Percentiles rank a stretch among this genome's conserved stretches.
These are phyloP conservation scores for Trinorchestia longiramus DNA, from an alignment of 1,140 invertebrate species.

Conservation along the genomic window DNA sequence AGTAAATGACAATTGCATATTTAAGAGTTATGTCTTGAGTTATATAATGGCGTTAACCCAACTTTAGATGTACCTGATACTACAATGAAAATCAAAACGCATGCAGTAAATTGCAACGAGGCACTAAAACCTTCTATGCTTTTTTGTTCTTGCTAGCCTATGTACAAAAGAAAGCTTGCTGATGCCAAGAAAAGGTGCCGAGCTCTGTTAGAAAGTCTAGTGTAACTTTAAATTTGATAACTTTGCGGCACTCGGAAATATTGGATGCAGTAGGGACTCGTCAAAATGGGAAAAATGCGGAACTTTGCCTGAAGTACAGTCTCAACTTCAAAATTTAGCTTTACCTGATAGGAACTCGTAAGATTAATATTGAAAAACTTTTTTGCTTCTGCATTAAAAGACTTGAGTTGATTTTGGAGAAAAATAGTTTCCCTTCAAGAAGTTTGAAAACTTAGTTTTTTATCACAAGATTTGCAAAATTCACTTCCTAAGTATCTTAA, in stretches of 20 bases:
- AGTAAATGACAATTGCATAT: no score
- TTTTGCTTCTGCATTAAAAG: neutral
- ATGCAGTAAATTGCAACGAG: neutral
- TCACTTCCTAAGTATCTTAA: neutral
- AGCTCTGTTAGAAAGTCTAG: neutral
- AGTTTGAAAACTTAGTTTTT: neutral
- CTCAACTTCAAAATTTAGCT: neutral
- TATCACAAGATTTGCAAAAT: neutral
- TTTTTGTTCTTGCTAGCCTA: neutral
- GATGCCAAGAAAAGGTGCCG: neutral
- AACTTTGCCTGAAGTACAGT: neutral
- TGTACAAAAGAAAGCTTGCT: neutral
- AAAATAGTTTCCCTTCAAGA: neutral
- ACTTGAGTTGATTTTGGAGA: neutral
- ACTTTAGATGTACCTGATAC: no score
- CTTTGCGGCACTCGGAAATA: slow-evolving; percentile 30
- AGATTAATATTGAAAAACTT: neutral
- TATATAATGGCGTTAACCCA: no score
- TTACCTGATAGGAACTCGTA: neutral
- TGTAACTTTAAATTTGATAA: slow-evolving; percentile 41
- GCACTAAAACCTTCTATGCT: neutral
- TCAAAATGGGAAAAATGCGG: neutral
- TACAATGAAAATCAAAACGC: neutral
- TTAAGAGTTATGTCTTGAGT: no score
- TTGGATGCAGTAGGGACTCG: slow-evolving; percentile 2